phyloP scores from a whole-genome alignment of 2,113 vertebrate genomes.

The Vidua chalybeata region DNA sequence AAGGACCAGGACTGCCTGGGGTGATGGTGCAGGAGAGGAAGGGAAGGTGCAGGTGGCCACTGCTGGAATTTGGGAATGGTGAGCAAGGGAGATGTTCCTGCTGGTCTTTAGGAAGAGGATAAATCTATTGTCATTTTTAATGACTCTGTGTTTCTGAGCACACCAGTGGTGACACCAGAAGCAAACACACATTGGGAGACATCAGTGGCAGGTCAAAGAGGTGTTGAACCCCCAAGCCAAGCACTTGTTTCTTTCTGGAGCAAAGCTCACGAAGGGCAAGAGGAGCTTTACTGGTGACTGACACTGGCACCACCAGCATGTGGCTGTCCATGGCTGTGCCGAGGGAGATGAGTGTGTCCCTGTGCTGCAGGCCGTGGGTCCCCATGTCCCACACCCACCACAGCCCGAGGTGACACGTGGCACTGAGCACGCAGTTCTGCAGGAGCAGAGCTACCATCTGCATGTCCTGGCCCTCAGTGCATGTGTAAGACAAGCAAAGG shows the following conservation, averaged over 20 bases:
- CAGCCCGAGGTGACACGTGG: accelerated
- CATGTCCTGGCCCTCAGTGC: accelerated
- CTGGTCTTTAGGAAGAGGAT: neutral
- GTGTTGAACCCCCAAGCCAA: neutral
- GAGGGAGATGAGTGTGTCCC: accelerated
- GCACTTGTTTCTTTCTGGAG: neutral
- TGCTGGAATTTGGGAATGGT: neutral
- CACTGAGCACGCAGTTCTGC: neutral
- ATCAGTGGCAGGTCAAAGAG: neutral
- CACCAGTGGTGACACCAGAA: neutral
- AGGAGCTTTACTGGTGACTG: neutral
- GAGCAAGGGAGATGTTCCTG: neutral
- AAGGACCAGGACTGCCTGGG: accelerated
- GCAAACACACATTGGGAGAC: neutral
- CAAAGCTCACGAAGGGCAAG: neutral
- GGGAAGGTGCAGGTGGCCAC: neutral
- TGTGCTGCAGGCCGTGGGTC: neutral
- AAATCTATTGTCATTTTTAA: neutral
- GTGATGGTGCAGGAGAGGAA: neutral
- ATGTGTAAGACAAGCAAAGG: accelerated
- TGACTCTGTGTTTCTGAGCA: neutral
- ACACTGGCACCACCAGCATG: accelerated
- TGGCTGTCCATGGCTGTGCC: neutral
- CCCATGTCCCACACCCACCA: neutral
- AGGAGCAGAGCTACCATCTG: neutral